Evolutionary conservation across 2,113 vertebrate species (phyloP).

Genomic region (Craseonycteris thonglongyai): DNA sequence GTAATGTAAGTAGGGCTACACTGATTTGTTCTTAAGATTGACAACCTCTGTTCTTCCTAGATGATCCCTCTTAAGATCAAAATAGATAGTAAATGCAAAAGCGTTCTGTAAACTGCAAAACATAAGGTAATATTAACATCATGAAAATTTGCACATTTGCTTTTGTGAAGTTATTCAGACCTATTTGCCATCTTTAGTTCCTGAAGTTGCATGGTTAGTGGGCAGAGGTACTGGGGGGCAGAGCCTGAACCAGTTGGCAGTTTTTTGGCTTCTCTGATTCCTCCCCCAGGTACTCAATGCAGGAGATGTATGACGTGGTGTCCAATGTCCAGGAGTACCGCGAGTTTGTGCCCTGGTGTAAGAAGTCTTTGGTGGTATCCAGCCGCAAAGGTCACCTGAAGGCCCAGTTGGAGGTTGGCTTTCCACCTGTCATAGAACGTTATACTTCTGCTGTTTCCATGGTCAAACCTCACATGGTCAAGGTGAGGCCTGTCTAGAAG

Average conservation of each 20-base stretch:
- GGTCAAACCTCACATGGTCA: conserved; percentile 93
- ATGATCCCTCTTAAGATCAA: background rate
- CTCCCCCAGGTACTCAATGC: conserved; percentile 90
- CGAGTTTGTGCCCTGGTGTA: conserved; percentile 95
- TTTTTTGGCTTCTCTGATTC: conserved; percentile 21
- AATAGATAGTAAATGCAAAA: conserved; percentile 8
- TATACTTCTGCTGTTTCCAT: conserved; percentile 94
- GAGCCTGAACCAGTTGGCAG: background rate
- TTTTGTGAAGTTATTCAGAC: background rate
- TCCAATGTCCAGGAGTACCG: conserved; percentile 95
- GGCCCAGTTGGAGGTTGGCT: conserved; percentile 94
- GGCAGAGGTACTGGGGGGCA: background rate
- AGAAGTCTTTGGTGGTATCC: conserved; percentile 90
- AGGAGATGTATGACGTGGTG: conserved; percentile 95
- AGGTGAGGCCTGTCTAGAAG: conserved; percentile 80
- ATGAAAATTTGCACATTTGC: background rate
- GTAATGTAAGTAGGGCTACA: background rate
- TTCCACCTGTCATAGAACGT: conserved; percentile 90
- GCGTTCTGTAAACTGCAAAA: conserved; percentile 5
- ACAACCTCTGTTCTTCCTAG: background rate
- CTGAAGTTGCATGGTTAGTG: background rate
- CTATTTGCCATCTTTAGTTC: background rate
- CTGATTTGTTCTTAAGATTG: no score
- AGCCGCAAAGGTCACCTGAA: conserved; percentile 87
- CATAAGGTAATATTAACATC: background rate